Percentiles rank a stretch among this genome's conserved stretches.
phyloP scores from a whole-genome alignment of 2,113 vertebrate genomes.

The Barnardius zonarius region DNA sequence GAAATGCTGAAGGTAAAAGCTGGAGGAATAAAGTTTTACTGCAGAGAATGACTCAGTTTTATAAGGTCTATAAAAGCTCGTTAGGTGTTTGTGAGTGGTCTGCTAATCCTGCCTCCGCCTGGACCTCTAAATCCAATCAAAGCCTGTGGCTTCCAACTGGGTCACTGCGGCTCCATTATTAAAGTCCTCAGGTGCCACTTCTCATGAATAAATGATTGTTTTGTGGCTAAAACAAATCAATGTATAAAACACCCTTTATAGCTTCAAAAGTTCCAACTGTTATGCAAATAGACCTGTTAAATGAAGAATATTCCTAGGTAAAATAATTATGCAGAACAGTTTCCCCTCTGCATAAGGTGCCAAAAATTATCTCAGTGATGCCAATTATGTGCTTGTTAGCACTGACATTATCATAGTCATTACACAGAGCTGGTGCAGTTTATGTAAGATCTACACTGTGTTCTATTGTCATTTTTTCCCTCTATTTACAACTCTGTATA shows the following conservation, averaged over 20 bases:
- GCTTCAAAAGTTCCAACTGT: constrained; percentile 62
- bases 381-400: constrained; percentile 81
- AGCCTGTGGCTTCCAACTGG: neutral
- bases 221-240: constrained; percentile 40
- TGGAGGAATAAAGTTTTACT: constrained; percentile 4
- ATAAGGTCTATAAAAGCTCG: neutral
- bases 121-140: neutral
- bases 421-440: constrained; percentile 70
- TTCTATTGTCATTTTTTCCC: constrained; percentile 67
- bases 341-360: constrained; percentile 77
- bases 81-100: neutral
- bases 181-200: constrained; percentile 21
- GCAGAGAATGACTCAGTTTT: neutral
- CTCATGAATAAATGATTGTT: constrained; percentile 50
- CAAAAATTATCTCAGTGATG: constrained; percentile 79
- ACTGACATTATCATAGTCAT: constrained; percentile 78
- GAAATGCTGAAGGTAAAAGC: neutral
- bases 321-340: constrained; percentile 77
- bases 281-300: constrained; percentile 77
- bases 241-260: constrained; percentile 25
- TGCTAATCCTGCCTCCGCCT: neutral
- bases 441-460: constrained; percentile 68
- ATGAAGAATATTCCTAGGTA: constrained; percentile 78
- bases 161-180: neutral
- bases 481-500: constrained; percentile 76